Evolutionary conservation across 2,113 vertebrate genomes (phyloP).

Genomic region (Eubucco bourcierii): DNA sequence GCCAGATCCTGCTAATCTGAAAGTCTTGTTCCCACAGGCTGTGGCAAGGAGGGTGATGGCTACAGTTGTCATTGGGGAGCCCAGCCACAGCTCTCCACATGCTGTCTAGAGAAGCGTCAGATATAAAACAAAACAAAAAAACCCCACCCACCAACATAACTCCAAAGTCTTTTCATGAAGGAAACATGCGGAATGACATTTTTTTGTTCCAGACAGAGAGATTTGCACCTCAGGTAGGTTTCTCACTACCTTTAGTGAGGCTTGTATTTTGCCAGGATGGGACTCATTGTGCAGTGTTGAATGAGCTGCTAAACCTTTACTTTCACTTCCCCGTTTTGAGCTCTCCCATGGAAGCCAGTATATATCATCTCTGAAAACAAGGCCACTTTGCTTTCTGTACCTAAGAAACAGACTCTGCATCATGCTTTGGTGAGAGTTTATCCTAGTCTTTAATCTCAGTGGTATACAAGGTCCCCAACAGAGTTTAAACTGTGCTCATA

Average conservation of each 20-base stretch:
- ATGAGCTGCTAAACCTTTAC: background rate
- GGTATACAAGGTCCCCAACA: background rate
- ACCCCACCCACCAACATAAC: too few relatives aligned
- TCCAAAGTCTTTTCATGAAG: background rate
- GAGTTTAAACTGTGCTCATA: background rate
- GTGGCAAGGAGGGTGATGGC: background rate
- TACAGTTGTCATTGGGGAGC: background rate
- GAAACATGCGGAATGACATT: background rate
- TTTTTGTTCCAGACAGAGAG: background rate
- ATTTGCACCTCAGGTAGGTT: background rate
- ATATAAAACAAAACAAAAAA: too few relatives aligned
- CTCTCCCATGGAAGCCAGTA: background rate
- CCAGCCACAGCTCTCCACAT: background rate
- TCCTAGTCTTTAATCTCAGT: background rate
- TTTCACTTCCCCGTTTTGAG: fast-evolving
- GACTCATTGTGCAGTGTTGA: background rate
- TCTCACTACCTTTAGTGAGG: fast-evolving
- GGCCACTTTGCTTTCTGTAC: background rate
- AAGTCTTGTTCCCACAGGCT: fast-evolving
- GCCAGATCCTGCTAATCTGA: background rate
- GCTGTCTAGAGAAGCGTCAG: background rate
- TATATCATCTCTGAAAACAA: background rate
- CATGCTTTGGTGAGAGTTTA: background rate
- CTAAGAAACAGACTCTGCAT: background rate
- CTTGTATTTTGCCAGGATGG: background rate